phyloP scores from a whole-genome alignment of 2,113 vertebrate genomes.

The Pagrus major region DNA sequence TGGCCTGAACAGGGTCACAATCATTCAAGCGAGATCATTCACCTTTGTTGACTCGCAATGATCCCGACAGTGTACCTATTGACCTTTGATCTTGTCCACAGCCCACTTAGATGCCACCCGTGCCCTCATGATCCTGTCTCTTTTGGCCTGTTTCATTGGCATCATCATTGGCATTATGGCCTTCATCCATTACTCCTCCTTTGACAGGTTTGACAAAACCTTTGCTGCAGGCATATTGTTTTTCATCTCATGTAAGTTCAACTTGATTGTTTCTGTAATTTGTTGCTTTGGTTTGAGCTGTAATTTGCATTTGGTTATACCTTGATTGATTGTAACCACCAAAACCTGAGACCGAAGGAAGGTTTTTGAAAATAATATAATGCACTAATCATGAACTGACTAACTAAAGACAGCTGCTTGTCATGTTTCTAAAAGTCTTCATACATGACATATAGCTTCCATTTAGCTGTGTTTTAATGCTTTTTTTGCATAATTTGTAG shows the following conservation, averaged over 20 bases:
- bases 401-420: conserved; percentile 7
- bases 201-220: conserved; percentile 82
- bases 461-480: conserved; percentile 10
- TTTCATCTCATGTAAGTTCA: conserved; percentile 84
- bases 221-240: conserved; percentile 84
- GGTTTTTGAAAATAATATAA: not conserved
- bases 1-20: not conserved
- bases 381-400: not conserved
- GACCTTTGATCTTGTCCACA: conserved; percentile 66
- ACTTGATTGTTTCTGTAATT: not conserved
- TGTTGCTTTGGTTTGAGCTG: not conserved
- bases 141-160: conserved; percentile 82
- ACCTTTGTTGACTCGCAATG: conserved; percentile 10
- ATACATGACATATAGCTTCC: conserved; percentile 11
- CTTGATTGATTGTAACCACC: not conserved
- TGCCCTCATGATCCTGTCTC: conserved; percentile 82
- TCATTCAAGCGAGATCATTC: conserved; percentile 9
- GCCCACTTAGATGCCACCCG: conserved; percentile 81
- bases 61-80: conserved; percentile 37
- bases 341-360: not conserved
- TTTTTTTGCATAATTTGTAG: conserved; percentile 31
- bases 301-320: conserved; percentile 8
- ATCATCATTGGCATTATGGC: conserved; percentile 82
- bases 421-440: not conserved
- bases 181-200: conserved; percentile 82